Conservation (phyloP, 2,888 invertebrate species). For the Metopia argyrocephala region DNA sequence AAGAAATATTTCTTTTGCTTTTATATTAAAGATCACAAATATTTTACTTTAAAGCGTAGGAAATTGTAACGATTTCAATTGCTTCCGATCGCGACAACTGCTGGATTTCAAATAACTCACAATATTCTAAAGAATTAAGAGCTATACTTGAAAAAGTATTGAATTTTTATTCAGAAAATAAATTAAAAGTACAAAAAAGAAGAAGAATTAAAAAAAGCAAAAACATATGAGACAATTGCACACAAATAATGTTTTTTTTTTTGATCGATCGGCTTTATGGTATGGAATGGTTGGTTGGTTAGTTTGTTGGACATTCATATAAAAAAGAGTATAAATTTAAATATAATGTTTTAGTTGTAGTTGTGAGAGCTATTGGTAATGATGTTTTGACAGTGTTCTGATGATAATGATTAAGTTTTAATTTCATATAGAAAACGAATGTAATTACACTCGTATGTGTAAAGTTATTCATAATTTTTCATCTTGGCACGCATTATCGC, state of each 20-base stretch:
- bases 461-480: conserved; percentile 43
- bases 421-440: not conserved
- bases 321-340: conserved; percentile 42
- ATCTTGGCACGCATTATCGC: conserved; percentile 60
- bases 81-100: conserved; percentile 78
- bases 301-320: not conserved
- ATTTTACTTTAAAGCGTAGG: conserved; percentile 68
- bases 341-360: not conserved
- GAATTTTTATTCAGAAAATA: conserved; percentile 58
- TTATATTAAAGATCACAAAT: not conserved
- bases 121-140: conserved; percentile 65
- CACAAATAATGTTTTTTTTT: conserved; percentile 46
- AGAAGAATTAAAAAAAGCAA: conserved; percentile 14
- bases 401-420: not conserved
- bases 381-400: not conserved
- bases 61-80: conserved; percentile 69
- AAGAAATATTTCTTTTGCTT: not conserved
- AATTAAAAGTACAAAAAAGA: conserved; percentile 51
- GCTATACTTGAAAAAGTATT: conserved; percentile 67
- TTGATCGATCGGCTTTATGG: conserved; percentile 43
- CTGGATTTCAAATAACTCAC: conserved; percentile 77
- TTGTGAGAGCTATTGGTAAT: not conserved
- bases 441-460: not conserved
- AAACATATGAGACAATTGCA: conserved; percentile 51
- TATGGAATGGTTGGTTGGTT: conserved; percentile 1